A percentile compares a stretch with the other conserved stretches of the same genome.
phyloP scores from a whole-genome alignment of 1,140 invertebrate genomes.

The Drosophila nigrodunni region DNA sequence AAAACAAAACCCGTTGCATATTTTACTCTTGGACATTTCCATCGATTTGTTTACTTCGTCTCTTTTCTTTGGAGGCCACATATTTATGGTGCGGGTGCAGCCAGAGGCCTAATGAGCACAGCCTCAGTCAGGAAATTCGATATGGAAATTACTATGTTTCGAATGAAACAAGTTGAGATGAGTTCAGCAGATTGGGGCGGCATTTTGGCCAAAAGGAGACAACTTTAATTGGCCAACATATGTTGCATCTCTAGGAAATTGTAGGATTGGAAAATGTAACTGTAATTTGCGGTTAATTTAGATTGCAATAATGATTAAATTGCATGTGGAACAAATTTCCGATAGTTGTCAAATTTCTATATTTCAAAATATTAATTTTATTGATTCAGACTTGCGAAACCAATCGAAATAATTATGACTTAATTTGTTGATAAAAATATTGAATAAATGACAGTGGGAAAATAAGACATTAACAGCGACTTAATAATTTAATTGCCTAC shows the following conservation, averaged over 20 bases:
- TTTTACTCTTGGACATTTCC: slow-evolving; percentile 35
- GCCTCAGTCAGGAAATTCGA: slow-evolving; percentile 36
- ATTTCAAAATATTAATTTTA: not conserved
- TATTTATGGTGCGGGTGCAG: slow-evolving; percentile 51
- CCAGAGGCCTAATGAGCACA: slow-evolving; percentile 52
- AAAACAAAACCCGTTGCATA: slow-evolving; percentile 42
- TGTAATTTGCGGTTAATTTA: slow-evolving; percentile 22
- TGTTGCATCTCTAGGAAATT: slow-evolving; percentile 3
- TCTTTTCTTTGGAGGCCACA: slow-evolving; percentile 7
- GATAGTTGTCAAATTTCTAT: not conserved
- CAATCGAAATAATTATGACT: too few relatives aligned
- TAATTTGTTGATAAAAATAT: too few relatives aligned
- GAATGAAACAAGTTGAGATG: slow-evolving; percentile 34
- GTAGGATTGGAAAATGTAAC: slow-evolving; percentile 4
- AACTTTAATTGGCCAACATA: slow-evolving; percentile 38
- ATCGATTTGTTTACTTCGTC: slow-evolving; percentile 19
- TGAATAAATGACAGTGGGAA: not conserved
- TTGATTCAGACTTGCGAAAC: too few relatives aligned
- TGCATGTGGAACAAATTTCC: not conserved
- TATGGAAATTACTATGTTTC: slow-evolving; percentile 17
- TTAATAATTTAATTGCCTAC: not conserved
- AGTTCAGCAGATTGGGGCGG: slow-evolving; percentile 29
- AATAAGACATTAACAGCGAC: not conserved
- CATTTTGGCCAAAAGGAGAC: slow-evolving; percentile 33
- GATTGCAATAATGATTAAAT: slow-evolving; percentile 17